Evolutionary conservation across 2,888 invertebrate species (phyloP).

Genomic region (Phaedon cochleariae): DNA sequence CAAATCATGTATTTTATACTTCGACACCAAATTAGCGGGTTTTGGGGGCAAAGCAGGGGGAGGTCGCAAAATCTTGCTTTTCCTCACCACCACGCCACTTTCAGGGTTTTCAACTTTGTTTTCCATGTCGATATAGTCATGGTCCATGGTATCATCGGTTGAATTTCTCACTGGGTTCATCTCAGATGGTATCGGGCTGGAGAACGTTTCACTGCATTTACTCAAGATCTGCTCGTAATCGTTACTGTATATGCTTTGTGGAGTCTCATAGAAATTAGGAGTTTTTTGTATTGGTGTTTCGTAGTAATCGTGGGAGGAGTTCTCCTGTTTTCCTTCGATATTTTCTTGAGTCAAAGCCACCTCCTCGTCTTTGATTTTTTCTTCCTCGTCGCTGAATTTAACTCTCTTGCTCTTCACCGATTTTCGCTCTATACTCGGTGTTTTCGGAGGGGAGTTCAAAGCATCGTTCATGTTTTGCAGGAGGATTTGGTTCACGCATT

Average conservation of each 20-base stretch:
- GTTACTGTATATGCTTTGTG: constrained; percentile 77
- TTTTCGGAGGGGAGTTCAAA: constrained; percentile 60
- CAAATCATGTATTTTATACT: constrained; percentile 66
- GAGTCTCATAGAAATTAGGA: constrained; percentile 70
- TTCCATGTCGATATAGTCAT: constrained; percentile 74
- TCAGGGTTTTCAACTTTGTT: constrained; percentile 56
- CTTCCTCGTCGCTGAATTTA: constrained; percentile 60
- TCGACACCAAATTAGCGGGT: constrained; percentile 76
- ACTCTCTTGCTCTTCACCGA: constrained; percentile 56
- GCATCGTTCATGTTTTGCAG: constrained; percentile 73
- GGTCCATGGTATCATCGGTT: constrained; percentile 63
- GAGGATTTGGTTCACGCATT: constrained; percentile 86
- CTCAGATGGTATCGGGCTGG: constrained; percentile 25
- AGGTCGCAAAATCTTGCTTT: constrained; percentile 68
- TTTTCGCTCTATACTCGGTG: constrained; percentile 58
- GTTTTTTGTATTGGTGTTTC: constrained; percentile 61
- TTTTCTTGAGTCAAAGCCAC: constrained; percentile 41
- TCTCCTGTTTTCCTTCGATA: constrained; percentile 40
- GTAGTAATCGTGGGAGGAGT: constrained; percentile 55
- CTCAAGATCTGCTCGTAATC: constrained; percentile 77
- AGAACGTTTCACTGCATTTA: constrained; percentile 58
- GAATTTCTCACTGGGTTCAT: constrained; percentile 57
- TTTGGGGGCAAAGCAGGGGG: constrained; percentile 83
- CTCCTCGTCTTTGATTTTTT: constrained; percentile 31
- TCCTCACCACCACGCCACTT: constrained; percentile 50